Conservation (phyloP, 2,888 invertebrate species). For the Entomobrya multifasciata region DNA sequence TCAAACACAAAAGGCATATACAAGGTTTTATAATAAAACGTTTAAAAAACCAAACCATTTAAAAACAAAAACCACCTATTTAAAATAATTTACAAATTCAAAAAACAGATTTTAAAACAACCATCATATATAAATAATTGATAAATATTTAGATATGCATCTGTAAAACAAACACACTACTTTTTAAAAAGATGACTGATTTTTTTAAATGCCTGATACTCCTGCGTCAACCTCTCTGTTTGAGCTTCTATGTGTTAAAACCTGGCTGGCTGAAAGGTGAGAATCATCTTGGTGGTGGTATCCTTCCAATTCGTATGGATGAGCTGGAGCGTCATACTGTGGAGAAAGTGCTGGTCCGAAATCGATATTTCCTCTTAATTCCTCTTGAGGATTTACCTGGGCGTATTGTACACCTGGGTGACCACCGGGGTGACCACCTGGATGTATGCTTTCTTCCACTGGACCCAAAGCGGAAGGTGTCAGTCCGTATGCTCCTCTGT, state of each 20-base stretch:
- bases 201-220: conserved; percentile 57
- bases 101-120: neutral
- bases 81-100: neutral
- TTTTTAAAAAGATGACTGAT: neutral
- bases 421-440: conserved; percentile 8
- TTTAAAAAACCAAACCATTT: no score
- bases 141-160: neutral
- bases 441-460: conserved; percentile 36
- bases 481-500: conserved; percentile 50
- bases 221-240: conserved; percentile 56
- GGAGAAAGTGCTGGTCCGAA: conserved; percentile 46
- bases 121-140: neutral
- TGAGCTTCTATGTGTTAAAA: conserved; percentile 32
- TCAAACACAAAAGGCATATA: no score
- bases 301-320: conserved; percentile 47
- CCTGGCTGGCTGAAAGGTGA: conserved; percentile 48
- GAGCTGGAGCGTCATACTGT: conserved; percentile 18
- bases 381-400: conserved; percentile 46
- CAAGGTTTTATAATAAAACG: no score
- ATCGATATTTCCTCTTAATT: conserved; percentile 61
- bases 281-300: conserved; percentile 60
- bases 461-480: conserved; percentile 43
- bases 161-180: neutral
- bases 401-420: conserved; percentile 54
- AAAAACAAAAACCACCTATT: neutral